phyloP scores from a whole-genome alignment of 30 jellyfish, hydroid and myxozoan genomes.

The Cassiopea xamachana region DNA sequence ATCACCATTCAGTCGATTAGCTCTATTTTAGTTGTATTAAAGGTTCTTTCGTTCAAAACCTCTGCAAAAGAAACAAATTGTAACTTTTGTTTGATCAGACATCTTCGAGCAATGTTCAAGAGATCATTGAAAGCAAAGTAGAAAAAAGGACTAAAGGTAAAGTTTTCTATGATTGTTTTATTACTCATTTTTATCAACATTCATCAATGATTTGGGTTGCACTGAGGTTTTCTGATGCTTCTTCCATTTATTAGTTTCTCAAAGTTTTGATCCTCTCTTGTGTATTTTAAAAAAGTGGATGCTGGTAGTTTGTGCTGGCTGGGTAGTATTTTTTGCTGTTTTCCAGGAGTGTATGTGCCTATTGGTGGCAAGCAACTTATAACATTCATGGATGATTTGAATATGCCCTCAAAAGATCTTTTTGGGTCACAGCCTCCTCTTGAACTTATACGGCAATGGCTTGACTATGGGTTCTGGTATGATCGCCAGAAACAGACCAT shows the following conservation, averaged over 20 bases:
- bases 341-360: slow-evolving; percentile 93
- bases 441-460: slow-evolving; percentile 92
- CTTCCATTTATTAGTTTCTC: too few species aligned
- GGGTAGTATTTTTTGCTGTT: too few species aligned
- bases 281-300: too few species aligned
- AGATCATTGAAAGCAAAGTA: slow-evolving; percentile 91
- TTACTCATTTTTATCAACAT: too few species aligned
- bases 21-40: too few species aligned
- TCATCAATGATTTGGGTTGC: too few species aligned
- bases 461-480: slow-evolving; percentile 97
- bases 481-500: slow-evolving; percentile 94
- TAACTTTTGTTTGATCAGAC: slow-evolving; percentile 65
- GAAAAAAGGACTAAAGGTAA: slow-evolving; percentile 98
- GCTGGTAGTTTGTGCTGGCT: too few species aligned
- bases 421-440: slow-evolving; percentile 98
- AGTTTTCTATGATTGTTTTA: too few species aligned
- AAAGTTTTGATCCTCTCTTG: too few species aligned
- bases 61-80: background rate
- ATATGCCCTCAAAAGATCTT: slow-evolving; percentile 96
- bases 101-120: slow-evolving; percentile 90
- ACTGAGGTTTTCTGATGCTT: too few species aligned
- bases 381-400: slow-evolving; percentile 93
- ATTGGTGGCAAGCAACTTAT: slow-evolving; percentile 91
- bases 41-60: too few species aligned
- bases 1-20: too few species aligned